Evolutionary conservation across 1,140 invertebrate species (phyloP), one percentile per base, ranked within the genome.

Genomic region (Drosophila cardini): DNA sequence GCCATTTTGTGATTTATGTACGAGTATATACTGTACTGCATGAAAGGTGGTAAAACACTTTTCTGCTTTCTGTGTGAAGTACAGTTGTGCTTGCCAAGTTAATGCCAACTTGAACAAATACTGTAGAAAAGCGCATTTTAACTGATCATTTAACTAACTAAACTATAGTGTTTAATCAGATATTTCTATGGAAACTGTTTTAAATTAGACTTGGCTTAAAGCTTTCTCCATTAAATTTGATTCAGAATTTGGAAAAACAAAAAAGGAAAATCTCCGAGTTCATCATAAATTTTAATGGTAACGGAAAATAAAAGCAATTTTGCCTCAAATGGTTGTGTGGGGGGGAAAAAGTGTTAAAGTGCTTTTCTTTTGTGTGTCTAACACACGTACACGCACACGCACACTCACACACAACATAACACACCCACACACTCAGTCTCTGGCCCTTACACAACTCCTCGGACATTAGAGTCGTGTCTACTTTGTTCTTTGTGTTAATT

Each of bases 1-100:
- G 84, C 83, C 83, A 87, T 87, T 87, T 86, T 78, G 72, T 53
- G 78, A 70, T 61, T 78, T 45, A 53, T 65, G 34, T 62, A 72
- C 48, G 34, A 45, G 18, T 21, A 3, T 46, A 10, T 21, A 11
- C 43, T 36, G 18, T 26, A 16, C 2, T 52, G 30, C 32, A 13
- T n/a, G 6, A 11, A 34, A 52, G 11, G 16, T 62, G n/a, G 21
- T 26, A 26, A 26, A 26, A 26, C 21, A 26, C 21, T 26, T 26
- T 26, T 3, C 21, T 46, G 42, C 30, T 52, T 6, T 30, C n/a
- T 55, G 34, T 36, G 34, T 55, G 8, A 55, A 55, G 52, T 55
- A 55, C 52, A 55, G 52, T 55, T 55, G 34, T 11, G 52, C 50
- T 52, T 38, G 48, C 8, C 16, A 36, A 53, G 3, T 15, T 16